A percentile compares a stretch with the other conserved stretches of the same genome.
phyloP scores from a whole-genome alignment of 1,140 invertebrate species.

The Bradynema listronoti region DNA sequence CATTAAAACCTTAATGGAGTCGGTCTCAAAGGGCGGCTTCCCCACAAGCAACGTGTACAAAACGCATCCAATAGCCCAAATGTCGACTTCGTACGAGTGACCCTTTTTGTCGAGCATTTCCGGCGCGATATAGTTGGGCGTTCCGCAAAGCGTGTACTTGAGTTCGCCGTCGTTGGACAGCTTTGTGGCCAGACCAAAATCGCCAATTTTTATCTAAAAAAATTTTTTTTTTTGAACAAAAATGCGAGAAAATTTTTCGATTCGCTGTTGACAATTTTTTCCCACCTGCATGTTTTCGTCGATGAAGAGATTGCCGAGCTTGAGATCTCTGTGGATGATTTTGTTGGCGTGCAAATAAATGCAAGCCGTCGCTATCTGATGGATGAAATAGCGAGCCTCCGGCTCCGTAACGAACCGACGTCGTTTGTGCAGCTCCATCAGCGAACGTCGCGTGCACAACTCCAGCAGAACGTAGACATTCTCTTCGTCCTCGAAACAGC shows the following conservation, averaged over 20 bases:
- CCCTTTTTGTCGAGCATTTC: slow-evolving; percentile 76
- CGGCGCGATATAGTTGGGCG: slow-evolving; percentile 96
- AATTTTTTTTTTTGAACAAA: no score
- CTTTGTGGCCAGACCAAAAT: slow-evolving; percentile 88
- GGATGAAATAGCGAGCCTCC: slow-evolving; percentile 88
- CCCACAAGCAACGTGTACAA: slow-evolving; percentile 88
- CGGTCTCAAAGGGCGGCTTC: slow-evolving; percentile 57
- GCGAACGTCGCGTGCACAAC: slow-evolving; percentile 77
- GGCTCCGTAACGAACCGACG: slow-evolving; percentile 87
- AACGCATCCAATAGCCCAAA: slow-evolving; percentile 92
- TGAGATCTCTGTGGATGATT: slow-evolving; percentile 93
- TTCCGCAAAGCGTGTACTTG: slow-evolving; percentile 69
- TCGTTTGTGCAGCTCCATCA: slow-evolving; percentile 74
- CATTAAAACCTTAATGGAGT: slow-evolving; percentile 57
- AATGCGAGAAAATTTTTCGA: not conserved
- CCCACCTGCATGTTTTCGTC: slow-evolving; percentile 79
- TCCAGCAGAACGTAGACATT: slow-evolving; percentile 95
- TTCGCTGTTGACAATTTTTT: not conserved
- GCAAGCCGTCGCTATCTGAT: slow-evolving; percentile 81
- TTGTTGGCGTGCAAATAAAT: slow-evolving; percentile 78
- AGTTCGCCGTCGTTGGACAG: slow-evolving; percentile 77
- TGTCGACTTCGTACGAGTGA: slow-evolving; percentile 87
- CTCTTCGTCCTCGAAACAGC: slow-evolving; percentile 83
- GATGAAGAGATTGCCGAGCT: slow-evolving; percentile 90
- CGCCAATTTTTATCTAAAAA: slow-evolving; percentile 89